phyloP scores from a whole-genome alignment of 2,113 vertebrate species.

The Siphamia tubifer region DNA sequence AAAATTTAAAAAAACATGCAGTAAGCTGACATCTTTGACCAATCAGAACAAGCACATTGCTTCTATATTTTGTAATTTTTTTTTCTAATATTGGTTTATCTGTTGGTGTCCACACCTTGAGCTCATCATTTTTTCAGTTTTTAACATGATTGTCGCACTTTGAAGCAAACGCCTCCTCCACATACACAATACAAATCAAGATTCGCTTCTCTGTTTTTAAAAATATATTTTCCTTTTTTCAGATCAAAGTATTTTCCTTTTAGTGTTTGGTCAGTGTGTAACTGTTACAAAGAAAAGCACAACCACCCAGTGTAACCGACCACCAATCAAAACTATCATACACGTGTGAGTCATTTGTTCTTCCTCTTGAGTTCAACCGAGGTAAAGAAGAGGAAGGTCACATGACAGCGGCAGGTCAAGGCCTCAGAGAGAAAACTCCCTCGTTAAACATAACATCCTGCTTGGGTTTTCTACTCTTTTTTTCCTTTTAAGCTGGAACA shows the following conservation, averaged over 20 bases:
- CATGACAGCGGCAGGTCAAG: constrained; percentile 19
- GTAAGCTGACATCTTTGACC: too few relatives aligned
- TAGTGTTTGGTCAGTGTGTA: constrained; percentile 21
- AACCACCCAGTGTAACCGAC: constrained; percentile 28
- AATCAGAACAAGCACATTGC: too few relatives aligned
- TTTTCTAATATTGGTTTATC: too few relatives aligned
- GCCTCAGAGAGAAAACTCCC: constrained; percentile 9
- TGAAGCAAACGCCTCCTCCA: constrained; percentile 7
- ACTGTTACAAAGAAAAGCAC: constrained; percentile 37
- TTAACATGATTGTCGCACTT: constrained; percentile 2
- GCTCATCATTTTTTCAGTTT: constrained; percentile 14
- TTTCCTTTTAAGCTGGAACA: not conserved
- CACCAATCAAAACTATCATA: constrained; percentile 36
- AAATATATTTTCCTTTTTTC: too few relatives aligned
- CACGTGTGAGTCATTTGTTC: constrained; percentile 41
- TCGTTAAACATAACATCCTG: constrained; percentile 8
- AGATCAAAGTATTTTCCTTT: constrained; percentile 30
- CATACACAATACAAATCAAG: constrained; percentile 22
- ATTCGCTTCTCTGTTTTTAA: constrained; percentile 15
- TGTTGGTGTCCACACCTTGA: not conserved
- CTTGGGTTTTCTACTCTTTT: constrained; percentile 8
- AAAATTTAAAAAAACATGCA: too few relatives aligned
- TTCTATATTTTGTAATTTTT: constrained; percentile 27
- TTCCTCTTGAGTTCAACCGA: constrained; percentile 49
- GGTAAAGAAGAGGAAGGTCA: constrained; percentile 30